Evolutionary conservation across 2,797 vertebrate genomes (phyloP).

Genomic region (Balearica regulorum): DNA sequence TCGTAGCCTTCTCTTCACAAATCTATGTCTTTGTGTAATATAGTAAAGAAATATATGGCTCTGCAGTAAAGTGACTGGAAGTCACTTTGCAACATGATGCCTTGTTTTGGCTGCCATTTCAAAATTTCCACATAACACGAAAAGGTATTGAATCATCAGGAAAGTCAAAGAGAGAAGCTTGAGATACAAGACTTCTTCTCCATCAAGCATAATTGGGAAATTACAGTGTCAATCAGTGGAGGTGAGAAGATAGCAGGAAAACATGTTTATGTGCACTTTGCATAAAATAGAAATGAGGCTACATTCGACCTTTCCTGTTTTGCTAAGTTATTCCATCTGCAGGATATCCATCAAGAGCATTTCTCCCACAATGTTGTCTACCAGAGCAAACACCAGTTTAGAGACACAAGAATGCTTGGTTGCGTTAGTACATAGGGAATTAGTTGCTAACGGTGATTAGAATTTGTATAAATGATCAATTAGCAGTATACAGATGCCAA

Average conservation of each 20-base stretch:
- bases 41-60: background rate
- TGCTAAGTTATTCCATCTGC: background rate
- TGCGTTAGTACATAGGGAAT: background rate
- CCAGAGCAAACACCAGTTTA: background rate
- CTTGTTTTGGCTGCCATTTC: background rate
- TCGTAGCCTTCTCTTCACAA: background rate
- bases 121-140: background rate
- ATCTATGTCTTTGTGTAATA: background rate
- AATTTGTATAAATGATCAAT: background rate
- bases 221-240: background rate
- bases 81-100: background rate
- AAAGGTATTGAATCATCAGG: background rate
- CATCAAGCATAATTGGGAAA: background rate
- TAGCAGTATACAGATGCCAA: background rate
- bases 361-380: background rate
- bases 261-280: background rate
- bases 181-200: background rate
- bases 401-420: background rate
- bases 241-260: background rate
- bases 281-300: background rate
- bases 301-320: background rate
- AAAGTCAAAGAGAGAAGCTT: background rate
- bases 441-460: background rate
- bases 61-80: background rate
- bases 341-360: background rate